These are phyloP conservation scores for Aphelocoma coerulescens DNA, from an alignment of 2,113 vertebrate genomes.

Conservation along the genomic window DNA sequence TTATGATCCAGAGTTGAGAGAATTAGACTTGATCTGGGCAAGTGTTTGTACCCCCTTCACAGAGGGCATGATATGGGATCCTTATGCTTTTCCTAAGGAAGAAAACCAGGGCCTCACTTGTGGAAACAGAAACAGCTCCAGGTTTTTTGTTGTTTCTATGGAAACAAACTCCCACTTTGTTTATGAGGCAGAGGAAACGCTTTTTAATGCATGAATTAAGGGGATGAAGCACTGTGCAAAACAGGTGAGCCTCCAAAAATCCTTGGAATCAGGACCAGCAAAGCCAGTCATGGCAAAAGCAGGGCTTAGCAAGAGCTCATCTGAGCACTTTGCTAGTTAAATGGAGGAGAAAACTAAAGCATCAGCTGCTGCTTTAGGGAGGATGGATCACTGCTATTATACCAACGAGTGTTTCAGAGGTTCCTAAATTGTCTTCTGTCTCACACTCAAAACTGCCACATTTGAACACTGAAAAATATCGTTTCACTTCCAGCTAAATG, in stretches of 20 bases:
- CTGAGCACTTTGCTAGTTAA: slow-evolving; percentile 9
- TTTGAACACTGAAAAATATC: slow-evolving; percentile 55
- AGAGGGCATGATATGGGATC: background rate
- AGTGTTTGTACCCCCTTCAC: background rate
- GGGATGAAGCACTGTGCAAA: background rate
- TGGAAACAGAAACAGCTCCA: background rate
- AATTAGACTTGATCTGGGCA: background rate
- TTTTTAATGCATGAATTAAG: background rate
- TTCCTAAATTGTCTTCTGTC: slow-evolving; percentile 60
- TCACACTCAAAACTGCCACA: slow-evolving; percentile 49
- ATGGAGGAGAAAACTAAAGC: slow-evolving; percentile 4
- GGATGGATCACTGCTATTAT: slow-evolving; percentile 9
- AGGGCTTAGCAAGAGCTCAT: background rate
- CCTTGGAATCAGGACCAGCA: background rate
- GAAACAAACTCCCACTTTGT: slow-evolving; percentile 41
- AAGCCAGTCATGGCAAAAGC: background rate
- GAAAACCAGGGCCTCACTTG: background rate
- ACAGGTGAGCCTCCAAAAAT: background rate
- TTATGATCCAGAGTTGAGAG: background rate
- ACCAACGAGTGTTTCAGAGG: background rate
- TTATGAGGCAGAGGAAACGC: slow-evolving; percentile 5
- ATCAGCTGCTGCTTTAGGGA: slow-evolving; percentile 20
- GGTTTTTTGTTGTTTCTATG: slow-evolving; percentile 33
- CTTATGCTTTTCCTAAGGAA: background rate
- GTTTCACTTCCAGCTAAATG: slow-evolving; percentile 53